Conservation (phyloP, 2,888 invertebrate species). For the Uloborus plumipes region DNA sequence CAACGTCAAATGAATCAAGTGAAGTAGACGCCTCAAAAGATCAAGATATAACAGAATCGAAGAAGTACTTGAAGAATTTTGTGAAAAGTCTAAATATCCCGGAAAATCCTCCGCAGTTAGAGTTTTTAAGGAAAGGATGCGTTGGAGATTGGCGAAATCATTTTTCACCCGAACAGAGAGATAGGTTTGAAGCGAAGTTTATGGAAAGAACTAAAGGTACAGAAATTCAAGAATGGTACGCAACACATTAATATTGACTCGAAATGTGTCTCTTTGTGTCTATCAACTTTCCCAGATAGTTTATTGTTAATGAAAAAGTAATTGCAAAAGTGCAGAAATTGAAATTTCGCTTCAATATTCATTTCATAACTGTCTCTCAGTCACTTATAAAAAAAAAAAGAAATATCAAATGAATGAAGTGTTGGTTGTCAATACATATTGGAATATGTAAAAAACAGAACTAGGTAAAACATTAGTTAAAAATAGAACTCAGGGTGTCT, state of each 20-base stretch:
- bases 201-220: conserved; percentile 34
- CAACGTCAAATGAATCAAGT: not conserved
- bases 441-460: too few relatives aligned
- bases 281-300: too few relatives aligned
- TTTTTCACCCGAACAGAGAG: conserved; percentile 69
- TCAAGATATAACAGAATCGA: not conserved
- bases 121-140: conserved; percentile 68
- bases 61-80: not conserved
- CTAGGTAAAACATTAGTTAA: too few relatives aligned
- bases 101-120: not conserved
- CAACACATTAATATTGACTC: not conserved
- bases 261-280: too few relatives aligned
- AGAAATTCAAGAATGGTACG: conserved; percentile 35
- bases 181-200: conserved; percentile 40
- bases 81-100: conserved; percentile 1
- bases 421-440: too few relatives aligned
- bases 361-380: too few relatives aligned
- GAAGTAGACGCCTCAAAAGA: not conserved
- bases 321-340: too few relatives aligned
- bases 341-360: too few relatives aligned
- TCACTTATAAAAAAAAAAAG: too few relatives aligned
- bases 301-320: too few relatives aligned
- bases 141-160: conserved; percentile 72
- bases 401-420: too few relatives aligned
- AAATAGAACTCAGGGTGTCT: too few relatives aligned